phyloP scores from a whole-genome alignment of 2,797 vertebrate genomes.

The Peromyscus eremicus region DNA sequence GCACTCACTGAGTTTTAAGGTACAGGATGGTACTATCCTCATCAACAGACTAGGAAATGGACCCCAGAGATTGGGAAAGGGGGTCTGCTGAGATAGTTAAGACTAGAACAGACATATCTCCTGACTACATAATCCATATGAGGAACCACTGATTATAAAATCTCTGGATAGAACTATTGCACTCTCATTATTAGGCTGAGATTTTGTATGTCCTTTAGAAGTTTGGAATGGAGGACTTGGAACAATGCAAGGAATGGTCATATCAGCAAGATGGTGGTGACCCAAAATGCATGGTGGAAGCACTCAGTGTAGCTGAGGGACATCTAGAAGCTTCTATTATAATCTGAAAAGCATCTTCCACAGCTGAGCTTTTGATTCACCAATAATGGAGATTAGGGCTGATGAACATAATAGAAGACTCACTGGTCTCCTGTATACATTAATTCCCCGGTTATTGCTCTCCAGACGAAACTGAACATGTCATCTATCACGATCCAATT shows the following conservation, averaged over 20 bases:
- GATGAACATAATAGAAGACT: background rate
- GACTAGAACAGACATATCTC: background rate
- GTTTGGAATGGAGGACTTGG: background rate
- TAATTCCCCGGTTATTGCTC: background rate
- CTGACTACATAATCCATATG: background rate
- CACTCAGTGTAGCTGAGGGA: background rate
- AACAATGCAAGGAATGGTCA: background rate
- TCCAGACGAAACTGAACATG: background rate
- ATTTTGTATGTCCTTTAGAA: background rate
- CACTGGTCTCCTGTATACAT: background rate
- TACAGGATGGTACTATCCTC: background rate
- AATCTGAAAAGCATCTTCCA: background rate
- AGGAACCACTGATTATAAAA: conserved; percentile 1
- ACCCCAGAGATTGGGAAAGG: too few species aligned
- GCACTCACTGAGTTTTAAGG: background rate
- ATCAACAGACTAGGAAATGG: background rate
- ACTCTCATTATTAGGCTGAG: background rate
- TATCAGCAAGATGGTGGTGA: background rate
- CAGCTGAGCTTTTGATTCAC: background rate
- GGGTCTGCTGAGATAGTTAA: background rate
- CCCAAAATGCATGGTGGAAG: background rate
- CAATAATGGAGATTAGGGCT: conserved; percentile 36
- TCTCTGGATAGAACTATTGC: background rate
- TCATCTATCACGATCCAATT: background rate
- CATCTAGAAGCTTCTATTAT: background rate